A percentile compares a stretch with the other conserved stretches of the same genome.
Evolutionary conservation across 2,888 invertebrate genomes (phyloP).

Genomic region (Andrena flavipes): DNA sequence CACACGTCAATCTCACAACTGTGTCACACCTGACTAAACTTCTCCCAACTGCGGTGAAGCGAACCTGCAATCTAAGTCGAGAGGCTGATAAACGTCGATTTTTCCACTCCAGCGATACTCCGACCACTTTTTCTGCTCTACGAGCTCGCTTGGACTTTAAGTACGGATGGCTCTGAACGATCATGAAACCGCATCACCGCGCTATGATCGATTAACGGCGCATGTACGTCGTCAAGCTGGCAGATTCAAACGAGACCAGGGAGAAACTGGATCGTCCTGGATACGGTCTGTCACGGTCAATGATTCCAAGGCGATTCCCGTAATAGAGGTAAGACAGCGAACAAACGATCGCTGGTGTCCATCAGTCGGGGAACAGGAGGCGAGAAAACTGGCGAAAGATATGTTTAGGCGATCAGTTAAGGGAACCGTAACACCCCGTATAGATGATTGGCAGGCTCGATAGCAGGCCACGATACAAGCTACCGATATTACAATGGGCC

Average conservation of each 20-base stretch:
- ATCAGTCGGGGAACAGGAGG: conserved; percentile 54
- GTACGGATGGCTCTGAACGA: conserved; percentile 34
- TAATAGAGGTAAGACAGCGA: conserved; percentile 58
- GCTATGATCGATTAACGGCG: conserved; percentile 65
- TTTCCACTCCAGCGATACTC: too few relatives aligned
- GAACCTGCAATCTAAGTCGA: too few relatives aligned
- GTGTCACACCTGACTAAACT: too few relatives aligned
- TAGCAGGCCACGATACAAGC: conserved; percentile 19
- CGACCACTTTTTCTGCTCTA: not conserved
- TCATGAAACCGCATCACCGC: conserved; percentile 37
- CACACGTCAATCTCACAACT: too few relatives aligned
- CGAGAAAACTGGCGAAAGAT: conserved; percentile 43
- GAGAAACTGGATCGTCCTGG: conserved; percentile 68
- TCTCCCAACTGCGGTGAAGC: too few relatives aligned
- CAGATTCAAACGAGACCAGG: conserved; percentile 61
- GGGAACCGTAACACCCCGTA: conserved; percentile 31
- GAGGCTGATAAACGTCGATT: too few relatives aligned
- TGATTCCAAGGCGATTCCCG: conserved; percentile 67
- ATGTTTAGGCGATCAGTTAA: conserved; percentile 40
- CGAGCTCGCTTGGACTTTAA: not conserved
- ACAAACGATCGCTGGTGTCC: conserved; percentile 63
- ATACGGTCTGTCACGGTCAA: conserved; percentile 69
- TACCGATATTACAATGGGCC: conserved; percentile 12
- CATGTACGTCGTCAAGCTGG: conserved; percentile 54
- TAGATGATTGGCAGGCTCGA: conserved; percentile 27